Evolutionary conservation across 2,113 vertebrate genomes (phyloP), one percentile per base, ranked within the genome.

Genomic region (Ammodytes marinus): DNA sequence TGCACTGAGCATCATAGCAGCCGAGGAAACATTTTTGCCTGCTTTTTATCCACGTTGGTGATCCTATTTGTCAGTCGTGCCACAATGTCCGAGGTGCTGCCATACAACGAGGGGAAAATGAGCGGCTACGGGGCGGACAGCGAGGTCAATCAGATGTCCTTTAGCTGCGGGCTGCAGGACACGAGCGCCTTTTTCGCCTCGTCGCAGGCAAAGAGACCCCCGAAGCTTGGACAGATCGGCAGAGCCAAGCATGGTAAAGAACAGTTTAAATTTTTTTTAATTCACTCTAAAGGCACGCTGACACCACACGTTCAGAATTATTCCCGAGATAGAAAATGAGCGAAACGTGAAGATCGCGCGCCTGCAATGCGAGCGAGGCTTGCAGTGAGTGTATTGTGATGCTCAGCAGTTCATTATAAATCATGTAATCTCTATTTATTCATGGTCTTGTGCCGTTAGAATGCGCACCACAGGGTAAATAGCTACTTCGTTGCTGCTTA

Each of bases 141-240:
- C 85, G 98, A 99, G 91, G 97, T 97, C 90, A 96, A 95, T 69
- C 97, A 99, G 89, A 96, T 99, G 94, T 97, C 98, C 93, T 99
- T 98, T 95, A 98, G 97, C 95, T 99, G 97, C 95, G 97, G 98
- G 92, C 97, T 99, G 87, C 98, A 99, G 95, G 98, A 99, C 94
- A 97, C 97, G 89, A 98, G 95, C 96, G 95, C 97, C 88, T 99
- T 98, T 94, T 99, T 97, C 88, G 95, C 96, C 82, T 95, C 96
- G 90, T 97, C 97, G 92, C 97, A 99, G 94, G 96, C 94, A 89
- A 99, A 99, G 91, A 95, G 98, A 96, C 98, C 98, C 93, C 98
- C 98, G 46, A 99, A 99, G 94, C 96, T 98, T 67, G 98, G 97
- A 85, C 97, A 99, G 95, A 99, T 99, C 78, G 98, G 98, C 91